These are phyloP conservation scores for Epinephelus cyanopodus DNA, from an alignment of 2,113 vertebrate genomes.

Conservation along the genomic window DNA sequence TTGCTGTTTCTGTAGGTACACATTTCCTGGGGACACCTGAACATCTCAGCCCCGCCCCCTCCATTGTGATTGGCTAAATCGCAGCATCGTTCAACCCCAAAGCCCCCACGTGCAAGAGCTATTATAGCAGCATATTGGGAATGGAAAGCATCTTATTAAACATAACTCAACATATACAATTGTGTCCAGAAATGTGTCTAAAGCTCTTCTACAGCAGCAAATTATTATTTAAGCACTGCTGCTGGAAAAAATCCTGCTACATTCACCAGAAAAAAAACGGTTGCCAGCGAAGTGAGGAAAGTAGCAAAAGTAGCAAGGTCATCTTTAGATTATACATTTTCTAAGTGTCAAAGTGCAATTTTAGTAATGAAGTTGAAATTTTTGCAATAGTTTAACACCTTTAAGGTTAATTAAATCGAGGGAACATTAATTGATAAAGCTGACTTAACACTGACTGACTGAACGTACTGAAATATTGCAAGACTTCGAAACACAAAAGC, in stretches of 20 bases:
- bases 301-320: slow-evolving; percentile 3
- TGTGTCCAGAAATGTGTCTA: no score
- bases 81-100: no score
- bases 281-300: background rate
- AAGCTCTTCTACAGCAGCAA: no score
- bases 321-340: background rate
- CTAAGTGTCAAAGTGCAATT: background rate
- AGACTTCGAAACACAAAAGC: background rate
- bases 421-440: background rate
- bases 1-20: no score
- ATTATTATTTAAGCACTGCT: no score
- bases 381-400: background rate
- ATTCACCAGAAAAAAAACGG: background rate
- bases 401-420: background rate
- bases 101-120: no score
- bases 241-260: background rate
- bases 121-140: no score
- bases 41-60: no score
- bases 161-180: no score
- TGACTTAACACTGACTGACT: background rate
- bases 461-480: background rate
- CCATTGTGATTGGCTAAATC: no score
- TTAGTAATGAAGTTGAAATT: background rate
- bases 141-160: no score
- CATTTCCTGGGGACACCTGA: no score